Evolutionary conservation across 2,888 invertebrate species (phyloP), one percentile per base, ranked within the genome.

Genomic region (Synanthedon andrenaeformis): DNA sequence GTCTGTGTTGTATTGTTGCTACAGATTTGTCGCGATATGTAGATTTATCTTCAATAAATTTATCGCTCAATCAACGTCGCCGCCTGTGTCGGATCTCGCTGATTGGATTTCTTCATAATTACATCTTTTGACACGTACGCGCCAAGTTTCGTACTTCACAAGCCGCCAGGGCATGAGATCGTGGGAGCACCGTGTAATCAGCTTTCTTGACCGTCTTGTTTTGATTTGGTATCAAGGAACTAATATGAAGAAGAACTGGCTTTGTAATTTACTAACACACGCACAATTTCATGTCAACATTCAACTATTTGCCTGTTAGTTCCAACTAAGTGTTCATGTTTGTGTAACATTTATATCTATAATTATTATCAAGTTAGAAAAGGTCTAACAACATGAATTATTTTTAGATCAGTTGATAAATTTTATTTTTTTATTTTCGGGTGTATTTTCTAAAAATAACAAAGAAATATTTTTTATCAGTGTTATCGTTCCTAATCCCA

Each of bases 91-190:
- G 74, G 75, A 73, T 69, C 72, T 73, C 72, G 78, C 76, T 87
- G 86, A 87, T 87, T 87, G 86, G 83, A 82, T 87, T 86, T 83
- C 83, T 82, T 85, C 82, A 82, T 86, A 87, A 87, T 87, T 87
- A 87, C 84, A 83, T 85, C 82, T 86, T 87, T 86, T 86, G 86
- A 87, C 86, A 82, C 77, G 84, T 82, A 80, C 76, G 80, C 79
- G 84, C 80, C 79, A 86, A 83, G 85, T 82, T 85, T 85, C 80
- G 82, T 83, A 79, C 83, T 75, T 74, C 72, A 68, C 75, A 68
- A 72, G 75, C 76, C 74, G 82, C 72, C 77, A 72, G 82, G 81
- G 72, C 81, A 79, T 63, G 80, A 76, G 85, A 84, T 82, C 86
- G 86, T 86, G 86, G 84, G 86, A 86, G 81, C 83, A 82, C 80